phyloP scores from a whole-genome alignment of 2,888 invertebrate genomes.

The Drosophila kambysellisi region DNA sequence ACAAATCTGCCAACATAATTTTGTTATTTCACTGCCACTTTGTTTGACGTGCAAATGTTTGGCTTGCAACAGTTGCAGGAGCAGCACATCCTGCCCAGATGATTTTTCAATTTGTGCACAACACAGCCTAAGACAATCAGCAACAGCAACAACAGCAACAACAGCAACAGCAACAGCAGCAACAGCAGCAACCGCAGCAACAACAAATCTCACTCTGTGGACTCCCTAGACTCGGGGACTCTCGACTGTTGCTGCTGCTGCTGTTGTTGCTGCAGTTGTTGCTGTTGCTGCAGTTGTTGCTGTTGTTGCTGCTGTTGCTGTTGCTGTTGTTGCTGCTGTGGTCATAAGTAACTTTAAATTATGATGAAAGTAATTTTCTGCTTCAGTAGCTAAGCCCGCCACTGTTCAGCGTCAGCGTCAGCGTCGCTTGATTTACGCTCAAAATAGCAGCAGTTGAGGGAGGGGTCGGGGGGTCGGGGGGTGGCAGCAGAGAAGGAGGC shows the following conservation, averaged over 20 bases:
- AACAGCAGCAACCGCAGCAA: slow-evolving; percentile 24
- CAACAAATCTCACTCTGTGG: slow-evolving; percentile 10
- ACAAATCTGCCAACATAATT: slow-evolving; percentile 81
- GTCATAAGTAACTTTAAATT: slow-evolving; percentile 80
- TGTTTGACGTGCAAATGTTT: slow-evolving; percentile 80
- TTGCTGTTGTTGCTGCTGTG: slow-evolving; percentile 40
- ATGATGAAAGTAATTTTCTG: slow-evolving; percentile 84
- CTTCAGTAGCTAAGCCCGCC: slow-evolving; percentile 78
- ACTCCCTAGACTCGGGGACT: slow-evolving; percentile 1
- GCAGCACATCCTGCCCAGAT: slow-evolving; percentile 65
- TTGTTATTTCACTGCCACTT: slow-evolving; percentile 80
- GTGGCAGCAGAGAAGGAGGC: slow-evolving; percentile 23
- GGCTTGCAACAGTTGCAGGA: slow-evolving; percentile 49
- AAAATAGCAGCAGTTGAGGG: slow-evolving; percentile 24
- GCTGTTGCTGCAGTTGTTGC: background rate
- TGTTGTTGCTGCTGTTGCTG: slow-evolving; percentile 21
- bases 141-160: slow-evolving; percentile 57
- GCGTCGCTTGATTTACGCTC: slow-evolving; percentile 68
- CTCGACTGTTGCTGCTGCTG: slow-evolving; percentile 1
- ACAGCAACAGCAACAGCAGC: slow-evolving; percentile 29
- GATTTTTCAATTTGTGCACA: slow-evolving; percentile 79
- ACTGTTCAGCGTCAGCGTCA: slow-evolving; percentile 53
- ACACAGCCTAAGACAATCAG: slow-evolving; percentile 61
- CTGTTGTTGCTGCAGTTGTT: slow-evolving; percentile 35
- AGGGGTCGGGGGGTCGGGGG: background rate